Conservation (phyloP, 1,140 invertebrate genomes). For the Bemisia tabaci region DNA sequence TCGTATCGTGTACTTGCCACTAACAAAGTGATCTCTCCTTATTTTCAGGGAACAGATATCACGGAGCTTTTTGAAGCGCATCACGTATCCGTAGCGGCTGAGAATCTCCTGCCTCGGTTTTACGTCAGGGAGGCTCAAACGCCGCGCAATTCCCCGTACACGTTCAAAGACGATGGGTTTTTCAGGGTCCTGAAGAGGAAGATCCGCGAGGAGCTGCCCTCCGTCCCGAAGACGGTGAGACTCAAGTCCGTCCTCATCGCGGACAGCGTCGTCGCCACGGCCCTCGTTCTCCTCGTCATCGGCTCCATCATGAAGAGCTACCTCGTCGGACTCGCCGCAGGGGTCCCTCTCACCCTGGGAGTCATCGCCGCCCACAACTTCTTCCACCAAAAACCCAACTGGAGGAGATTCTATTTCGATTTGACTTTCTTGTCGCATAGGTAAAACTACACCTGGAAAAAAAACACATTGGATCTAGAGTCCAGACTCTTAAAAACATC, state of each 20-base stretch:
- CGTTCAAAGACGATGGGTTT: constrained; percentile 53
- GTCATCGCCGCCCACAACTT: constrained; percentile 60
- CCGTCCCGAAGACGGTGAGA: neutral
- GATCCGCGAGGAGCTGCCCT: constrained; percentile 5
- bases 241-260: constrained; percentile 17
- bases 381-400: constrained; percentile 63
- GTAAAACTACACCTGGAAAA: constrained; percentile 29
- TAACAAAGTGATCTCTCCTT: neutral
- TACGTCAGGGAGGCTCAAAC: constrained; percentile 39
- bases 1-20: no score
- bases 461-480: no score
- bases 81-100: constrained; percentile 35
- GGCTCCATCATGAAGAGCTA: constrained; percentile 35
- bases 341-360: constrained; percentile 39
- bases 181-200: constrained; percentile 42
- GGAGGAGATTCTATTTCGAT: constrained; percentile 70
- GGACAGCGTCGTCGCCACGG: constrained; percentile 35
- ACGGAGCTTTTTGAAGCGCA: constrained; percentile 58
- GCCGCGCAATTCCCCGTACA: constrained; percentile 46
- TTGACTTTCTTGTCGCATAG: constrained; percentile 46
- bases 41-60: constrained; percentile 48
- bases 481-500: no score
- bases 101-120: constrained; percentile 42
- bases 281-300: constrained; percentile 36
- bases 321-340: constrained; percentile 33